Evolutionary conservation across 2,888 invertebrate species (phyloP), one percentile per base, ranked within the genome.

Genomic region (Morpho helenor): DNA sequence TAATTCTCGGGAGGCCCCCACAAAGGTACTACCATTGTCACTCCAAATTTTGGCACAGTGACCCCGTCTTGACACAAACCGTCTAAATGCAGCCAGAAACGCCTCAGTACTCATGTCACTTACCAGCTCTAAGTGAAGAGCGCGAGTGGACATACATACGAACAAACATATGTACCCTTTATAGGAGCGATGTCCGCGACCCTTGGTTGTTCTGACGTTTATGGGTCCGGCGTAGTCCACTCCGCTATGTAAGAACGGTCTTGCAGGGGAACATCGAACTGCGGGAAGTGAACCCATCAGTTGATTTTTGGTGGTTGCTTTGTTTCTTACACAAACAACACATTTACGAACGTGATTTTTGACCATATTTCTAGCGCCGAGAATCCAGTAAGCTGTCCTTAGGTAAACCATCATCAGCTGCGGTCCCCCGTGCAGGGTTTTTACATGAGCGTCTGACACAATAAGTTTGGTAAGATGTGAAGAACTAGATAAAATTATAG

Each of bases 1-100:
- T 23, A 67, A 47, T 16, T 66, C 64, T 48, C 52, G 53, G 2
- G 54, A 49, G 43, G 65, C 65, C 7, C 67, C 67, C 2, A 67
- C 61, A 39, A 70, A 70, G 7, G 58, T 70, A 0, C 66, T 66
- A 2, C 64, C 68, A 44, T 72, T 70, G 49, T 72, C 69, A 43
- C 69, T 71, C 61, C 62, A 68, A 1, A 69, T 2, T 0, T 68
- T 63, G 7, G 23, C 47, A 23, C 62, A 64, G 41, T 41, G 41
- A 41, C 41, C 41, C 8, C 41, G 41, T 41, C 41, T 41, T 8
- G 41, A 41, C 41, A 41, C 41, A 41, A 41, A 41, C 8, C 41
- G 41, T 41, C 8, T 41, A 8, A 41, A 41, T 46, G 46, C 7
- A 8, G 16, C 46, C 16, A 68, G 43, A 49, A 68, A 71, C 0